Evolutionary conservation across 1,140 invertebrate species (phyloP).

Genomic region (Prorops nasuta): DNA sequence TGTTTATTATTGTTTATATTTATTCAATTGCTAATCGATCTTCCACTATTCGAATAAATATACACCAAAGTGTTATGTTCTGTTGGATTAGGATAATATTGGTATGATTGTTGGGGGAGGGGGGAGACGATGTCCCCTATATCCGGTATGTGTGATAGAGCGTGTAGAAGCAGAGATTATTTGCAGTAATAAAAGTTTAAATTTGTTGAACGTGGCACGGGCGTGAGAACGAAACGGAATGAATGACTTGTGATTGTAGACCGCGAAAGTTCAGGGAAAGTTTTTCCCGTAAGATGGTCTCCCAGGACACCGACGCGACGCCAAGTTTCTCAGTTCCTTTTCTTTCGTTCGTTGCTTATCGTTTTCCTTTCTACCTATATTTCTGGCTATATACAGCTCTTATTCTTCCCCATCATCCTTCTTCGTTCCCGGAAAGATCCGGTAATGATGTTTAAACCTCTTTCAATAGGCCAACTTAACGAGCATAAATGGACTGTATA

Average conservation of each 20-base stretch:
- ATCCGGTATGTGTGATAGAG: too few species aligned
- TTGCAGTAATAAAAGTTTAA: slow-evolving; percentile 18
- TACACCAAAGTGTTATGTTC: too few species aligned
- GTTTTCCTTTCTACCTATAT: background rate
- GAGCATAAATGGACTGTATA: too few species aligned
- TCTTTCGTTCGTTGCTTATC: slow-evolving; percentile 11
- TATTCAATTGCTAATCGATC: too few species aligned
- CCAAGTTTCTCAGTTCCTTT: background rate
- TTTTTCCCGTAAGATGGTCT: slow-evolving; percentile 18
- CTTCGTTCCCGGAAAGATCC: background rate
- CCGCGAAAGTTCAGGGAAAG: slow-evolving; percentile 18
- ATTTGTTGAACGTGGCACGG: slow-evolving; percentile 16
- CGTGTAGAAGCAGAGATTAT: slow-evolving; percentile 7
- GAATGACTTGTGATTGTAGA: slow-evolving; percentile 30
- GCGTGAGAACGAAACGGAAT: slow-evolving; percentile 17
- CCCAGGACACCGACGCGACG: background rate
- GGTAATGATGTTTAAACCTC: slow-evolving; percentile 30
- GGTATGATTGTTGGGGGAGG: too few species aligned
- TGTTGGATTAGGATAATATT: too few species aligned
- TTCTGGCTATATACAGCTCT: too few species aligned
- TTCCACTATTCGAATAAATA: too few species aligned
- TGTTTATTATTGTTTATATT: too few species aligned
- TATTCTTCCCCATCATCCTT: too few species aligned
- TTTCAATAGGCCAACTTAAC: slow-evolving; percentile 21
- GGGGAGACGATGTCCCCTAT: too few species aligned